phyloP scores from a whole-genome alignment of 2,797 vertebrate genomes.

The Sebastes vulpes region DNA sequence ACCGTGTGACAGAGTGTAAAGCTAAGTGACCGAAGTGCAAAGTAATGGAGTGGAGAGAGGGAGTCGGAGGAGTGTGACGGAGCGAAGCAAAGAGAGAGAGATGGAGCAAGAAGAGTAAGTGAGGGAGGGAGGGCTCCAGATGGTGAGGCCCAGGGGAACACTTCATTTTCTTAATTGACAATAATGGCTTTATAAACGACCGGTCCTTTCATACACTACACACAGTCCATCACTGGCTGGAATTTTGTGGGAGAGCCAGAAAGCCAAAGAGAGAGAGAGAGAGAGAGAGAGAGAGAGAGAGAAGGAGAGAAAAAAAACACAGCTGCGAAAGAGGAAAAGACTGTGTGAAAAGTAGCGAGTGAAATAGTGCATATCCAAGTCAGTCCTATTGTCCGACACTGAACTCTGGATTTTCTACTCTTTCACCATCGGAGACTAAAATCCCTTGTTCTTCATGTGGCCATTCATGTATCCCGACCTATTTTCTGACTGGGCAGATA shows the following conservation, averaged over 20 bases:
- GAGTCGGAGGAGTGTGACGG: conserved; percentile 50
- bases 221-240: conserved; percentile 80
- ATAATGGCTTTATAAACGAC: conserved; percentile 88
- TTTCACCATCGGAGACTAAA: conserved; percentile 56
- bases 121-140: conserved; percentile 73
- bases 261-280: conserved; percentile 42
- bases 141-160: conserved; percentile 85
- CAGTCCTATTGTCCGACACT: conserved; percentile 38
- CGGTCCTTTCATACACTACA: conserved; percentile 78
- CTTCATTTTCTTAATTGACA: conserved; percentile 89
- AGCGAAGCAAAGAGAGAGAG: conserved; percentile 44
- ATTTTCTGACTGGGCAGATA: conserved; percentile 75
- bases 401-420: conserved; percentile 58
- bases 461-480: conserved; percentile 70
- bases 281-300: not conserved
- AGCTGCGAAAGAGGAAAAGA: conserved; percentile 46
- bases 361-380: conserved; percentile 56
- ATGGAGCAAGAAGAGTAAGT: conserved; percentile 30
- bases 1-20: not conserved
- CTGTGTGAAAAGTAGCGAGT: conserved; percentile 46
- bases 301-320: conserved; percentile 15
- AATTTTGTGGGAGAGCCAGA: conserved; percentile 73
- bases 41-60: conserved; percentile 32
- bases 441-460: conserved; percentile 60
- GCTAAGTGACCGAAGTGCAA: conserved; percentile 19